phyloP scores from a whole-genome alignment of 2,113 vertebrate genomes.

The Cyanoderma ruficeps region DNA sequence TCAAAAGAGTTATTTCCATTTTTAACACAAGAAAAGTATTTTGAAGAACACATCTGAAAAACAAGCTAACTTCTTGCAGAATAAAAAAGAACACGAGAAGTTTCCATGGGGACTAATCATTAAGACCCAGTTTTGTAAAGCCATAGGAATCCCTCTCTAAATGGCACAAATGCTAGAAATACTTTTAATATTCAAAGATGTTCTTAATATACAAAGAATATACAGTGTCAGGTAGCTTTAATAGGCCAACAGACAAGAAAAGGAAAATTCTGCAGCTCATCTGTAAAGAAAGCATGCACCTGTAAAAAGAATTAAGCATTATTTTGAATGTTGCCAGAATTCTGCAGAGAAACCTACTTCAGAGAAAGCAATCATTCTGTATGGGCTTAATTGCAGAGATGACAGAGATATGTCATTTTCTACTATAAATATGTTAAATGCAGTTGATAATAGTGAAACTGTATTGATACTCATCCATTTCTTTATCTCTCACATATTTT shows the following conservation, averaged over 20 bases:
- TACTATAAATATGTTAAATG: neutral
- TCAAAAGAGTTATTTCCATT: neutral
- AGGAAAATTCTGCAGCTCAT: neutral
- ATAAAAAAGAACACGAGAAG: neutral
- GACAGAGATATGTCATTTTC: neutral
- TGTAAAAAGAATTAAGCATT: neutral
- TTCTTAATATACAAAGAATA: neutral
- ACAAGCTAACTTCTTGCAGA: neutral
- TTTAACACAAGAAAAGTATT: neutral
- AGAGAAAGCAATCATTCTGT: slow-evolving; percentile 9
- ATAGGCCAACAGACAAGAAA: neutral
- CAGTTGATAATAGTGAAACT: neutral
- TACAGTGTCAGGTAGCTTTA: neutral
- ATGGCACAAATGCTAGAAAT: neutral
- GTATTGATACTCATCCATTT: neutral
- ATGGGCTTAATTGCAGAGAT: neutral
- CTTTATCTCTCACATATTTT: neutral
- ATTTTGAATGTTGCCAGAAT: slow-evolving; percentile 18
- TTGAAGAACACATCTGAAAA: neutral
- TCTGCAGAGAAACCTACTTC: neutral
- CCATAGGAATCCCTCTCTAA: neutral
- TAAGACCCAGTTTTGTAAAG: slow-evolving; percentile 11
- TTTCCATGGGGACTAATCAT: neutral
- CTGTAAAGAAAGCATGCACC: neutral
- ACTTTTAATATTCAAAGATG: neutral